phyloP scores from a whole-genome alignment of 2,888 invertebrate species.

The Eledona agricola region DNA sequence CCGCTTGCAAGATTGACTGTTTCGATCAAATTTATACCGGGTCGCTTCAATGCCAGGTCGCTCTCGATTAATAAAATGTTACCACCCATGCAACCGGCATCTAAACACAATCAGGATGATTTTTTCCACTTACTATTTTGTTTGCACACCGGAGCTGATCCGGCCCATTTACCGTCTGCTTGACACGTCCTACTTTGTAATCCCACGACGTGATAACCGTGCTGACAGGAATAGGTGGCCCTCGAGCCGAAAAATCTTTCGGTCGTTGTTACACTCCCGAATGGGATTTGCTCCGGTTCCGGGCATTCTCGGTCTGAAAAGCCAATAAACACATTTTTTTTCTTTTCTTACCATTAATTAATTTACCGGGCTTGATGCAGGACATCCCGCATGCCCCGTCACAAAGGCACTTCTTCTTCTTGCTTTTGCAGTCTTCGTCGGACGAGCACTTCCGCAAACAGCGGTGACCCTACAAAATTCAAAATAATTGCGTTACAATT shows the following conservation, averaged over 20 bases:
- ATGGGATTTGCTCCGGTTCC: conserved; percentile 77
- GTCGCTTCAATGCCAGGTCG: too few species aligned
- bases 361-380: conserved; percentile 93
- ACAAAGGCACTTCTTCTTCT: conserved; percentile 95
- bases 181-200: conserved; percentile 87
- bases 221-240: conserved; percentile 86
- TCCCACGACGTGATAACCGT: conserved; percentile 89
- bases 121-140: conserved; percentile 73
- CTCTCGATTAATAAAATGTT: neutral
- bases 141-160: conserved; percentile 83
- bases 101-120: conserved; percentile 1
- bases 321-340: conserved; percentile 38
- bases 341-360: neutral
- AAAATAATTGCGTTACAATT: too few species aligned
- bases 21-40: too few species aligned
- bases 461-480: conserved; percentile 76
- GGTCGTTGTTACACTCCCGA: conserved; percentile 79
- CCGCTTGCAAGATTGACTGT: too few species aligned
- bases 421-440: conserved; percentile 96
- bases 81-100: neutral
- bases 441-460: conserved; percentile 92
- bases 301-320: conserved; percentile 85
- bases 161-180: conserved; percentile 92
- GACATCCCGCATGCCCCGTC: conserved; percentile 97
- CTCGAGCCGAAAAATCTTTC: conserved; percentile 85